phyloP scores from a whole-genome alignment of 1,140 invertebrate species.

The Diabrotica virgifera region DNA sequence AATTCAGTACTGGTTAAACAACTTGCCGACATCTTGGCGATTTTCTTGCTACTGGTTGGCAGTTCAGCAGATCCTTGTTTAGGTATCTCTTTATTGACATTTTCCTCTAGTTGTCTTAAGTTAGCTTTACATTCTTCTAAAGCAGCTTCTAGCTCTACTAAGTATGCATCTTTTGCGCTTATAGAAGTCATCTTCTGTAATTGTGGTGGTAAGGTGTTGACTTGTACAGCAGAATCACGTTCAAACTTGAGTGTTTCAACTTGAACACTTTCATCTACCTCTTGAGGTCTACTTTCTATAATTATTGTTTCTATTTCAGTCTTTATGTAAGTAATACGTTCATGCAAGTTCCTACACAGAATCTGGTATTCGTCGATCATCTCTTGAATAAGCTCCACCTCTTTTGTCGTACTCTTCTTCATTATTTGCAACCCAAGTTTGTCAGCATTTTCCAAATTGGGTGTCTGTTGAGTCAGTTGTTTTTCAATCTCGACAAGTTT shows the following conservation, averaged over 20 bases:
- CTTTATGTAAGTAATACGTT: constrained; percentile 53
- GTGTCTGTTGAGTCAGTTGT: constrained; percentile 55
- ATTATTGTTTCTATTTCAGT: constrained; percentile 49
- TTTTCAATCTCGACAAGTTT: constrained; percentile 56
- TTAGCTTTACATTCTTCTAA: constrained; percentile 60
- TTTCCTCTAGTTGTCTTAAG: constrained; percentile 55
- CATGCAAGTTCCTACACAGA: constrained; percentile 62
- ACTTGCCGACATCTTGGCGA: constrained; percentile 64
- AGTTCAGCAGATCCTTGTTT: constrained; percentile 54
- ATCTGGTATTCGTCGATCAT: constrained; percentile 68
- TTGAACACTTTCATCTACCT: constrained; percentile 61
- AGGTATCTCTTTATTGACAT: constrained; percentile 54
- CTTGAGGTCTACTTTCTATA: constrained; percentile 35
- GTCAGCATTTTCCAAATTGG: constrained; percentile 56
- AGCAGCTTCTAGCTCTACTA: constrained; percentile 67
- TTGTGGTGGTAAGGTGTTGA: constrained; percentile 64
- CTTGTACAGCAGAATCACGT: constrained; percentile 72
- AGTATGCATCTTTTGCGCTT: constrained; percentile 75
- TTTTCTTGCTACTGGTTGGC: constrained; percentile 52
- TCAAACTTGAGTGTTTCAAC: constrained; percentile 74
- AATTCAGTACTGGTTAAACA: constrained; percentile 74
- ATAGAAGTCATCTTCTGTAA: constrained; percentile 59
- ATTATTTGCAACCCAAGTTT: constrained; percentile 59
- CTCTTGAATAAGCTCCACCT: constrained; percentile 57
- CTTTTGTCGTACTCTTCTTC: constrained; percentile 53